These are phyloP conservation scores for Lethrus apterus DNA, from an alignment of 1,140 invertebrate genomes.

Conservation along the genomic window DNA sequence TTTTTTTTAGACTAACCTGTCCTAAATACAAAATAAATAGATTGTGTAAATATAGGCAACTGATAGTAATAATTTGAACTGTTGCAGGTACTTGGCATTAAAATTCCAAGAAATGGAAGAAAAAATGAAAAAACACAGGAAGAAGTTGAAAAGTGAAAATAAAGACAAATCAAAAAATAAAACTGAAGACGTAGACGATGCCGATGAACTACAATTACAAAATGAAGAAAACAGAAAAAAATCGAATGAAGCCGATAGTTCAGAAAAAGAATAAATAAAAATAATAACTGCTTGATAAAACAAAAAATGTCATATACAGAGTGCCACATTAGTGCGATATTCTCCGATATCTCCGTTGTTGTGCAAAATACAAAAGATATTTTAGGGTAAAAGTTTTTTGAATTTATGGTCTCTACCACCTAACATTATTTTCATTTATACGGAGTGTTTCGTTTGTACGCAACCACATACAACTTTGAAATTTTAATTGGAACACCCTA, in stretches of 20 bases:
- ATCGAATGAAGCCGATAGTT: background rate
- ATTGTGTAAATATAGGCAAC: background rate
- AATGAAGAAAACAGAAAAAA: conserved; percentile 11
- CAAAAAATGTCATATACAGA: too few relatives aligned
- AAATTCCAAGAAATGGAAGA: conserved; percentile 80
- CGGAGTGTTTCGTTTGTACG: too few relatives aligned
- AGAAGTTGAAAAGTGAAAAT: conserved; percentile 31
- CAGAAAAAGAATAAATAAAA: conserved; percentile 1
- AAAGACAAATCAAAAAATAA: conserved; percentile 12
- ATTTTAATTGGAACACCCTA: too few relatives aligned
- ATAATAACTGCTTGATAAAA: background rate
- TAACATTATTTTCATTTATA: too few relatives aligned
- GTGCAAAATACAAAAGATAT: too few relatives aligned
- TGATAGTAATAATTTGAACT: background rate
- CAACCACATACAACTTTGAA: too few relatives aligned
- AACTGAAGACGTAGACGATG: conserved; percentile 27
- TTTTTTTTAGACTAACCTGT: background rate
- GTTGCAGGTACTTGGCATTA: conserved; percentile 61
- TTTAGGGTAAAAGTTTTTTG: too few relatives aligned
- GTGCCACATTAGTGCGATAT: too few relatives aligned
- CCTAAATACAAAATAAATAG: background rate
- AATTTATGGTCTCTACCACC: too few relatives aligned
- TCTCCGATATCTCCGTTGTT: too few relatives aligned
- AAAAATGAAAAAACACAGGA: conserved; percentile 51
- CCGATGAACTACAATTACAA: conserved; percentile 17